These are phyloP conservation scores for Itoplectis maculator DNA, from an alignment of 2,888 invertebrate genomes.

Conservation along the genomic window DNA sequence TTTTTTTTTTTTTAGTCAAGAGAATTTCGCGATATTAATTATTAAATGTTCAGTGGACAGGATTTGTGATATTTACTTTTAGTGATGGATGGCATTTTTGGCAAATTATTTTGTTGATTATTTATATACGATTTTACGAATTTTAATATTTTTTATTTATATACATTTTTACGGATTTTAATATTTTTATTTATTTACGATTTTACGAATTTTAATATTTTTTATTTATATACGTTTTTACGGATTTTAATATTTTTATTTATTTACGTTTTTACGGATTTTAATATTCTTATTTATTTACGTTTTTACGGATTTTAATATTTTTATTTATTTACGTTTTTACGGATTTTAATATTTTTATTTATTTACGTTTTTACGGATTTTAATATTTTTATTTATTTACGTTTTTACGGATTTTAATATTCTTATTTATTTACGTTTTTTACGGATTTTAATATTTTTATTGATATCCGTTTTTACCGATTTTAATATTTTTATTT, in stretches of 20 bases:
- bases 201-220: too few species aligned
- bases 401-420: too few species aligned
- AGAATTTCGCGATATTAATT: constrained; percentile 45
- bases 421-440: neutral
- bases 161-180: too few species aligned
- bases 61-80: constrained; percentile 23
- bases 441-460: constrained; percentile 20
- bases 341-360: too few species aligned
- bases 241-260: constrained; percentile 33
- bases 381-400: constrained; percentile 37
- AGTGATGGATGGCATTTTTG: neutral
- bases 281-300: too few species aligned
- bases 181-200: constrained; percentile 29
- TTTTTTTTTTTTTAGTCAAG: too few species aligned
- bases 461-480: neutral
- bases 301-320: too few species aligned
- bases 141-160: too few species aligned
- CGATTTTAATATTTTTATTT: too few species aligned
- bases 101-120: constrained; percentile 31
- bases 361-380: too few species aligned
- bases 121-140: neutral
- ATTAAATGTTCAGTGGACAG: constrained; percentile 38
- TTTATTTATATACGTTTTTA: too few species aligned
- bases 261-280: neutral
- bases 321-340: too few species aligned